These are phyloP conservation scores for Passer domesticus DNA, from an alignment of 2,113 vertebrate species.

Conservation along the genomic window DNA sequence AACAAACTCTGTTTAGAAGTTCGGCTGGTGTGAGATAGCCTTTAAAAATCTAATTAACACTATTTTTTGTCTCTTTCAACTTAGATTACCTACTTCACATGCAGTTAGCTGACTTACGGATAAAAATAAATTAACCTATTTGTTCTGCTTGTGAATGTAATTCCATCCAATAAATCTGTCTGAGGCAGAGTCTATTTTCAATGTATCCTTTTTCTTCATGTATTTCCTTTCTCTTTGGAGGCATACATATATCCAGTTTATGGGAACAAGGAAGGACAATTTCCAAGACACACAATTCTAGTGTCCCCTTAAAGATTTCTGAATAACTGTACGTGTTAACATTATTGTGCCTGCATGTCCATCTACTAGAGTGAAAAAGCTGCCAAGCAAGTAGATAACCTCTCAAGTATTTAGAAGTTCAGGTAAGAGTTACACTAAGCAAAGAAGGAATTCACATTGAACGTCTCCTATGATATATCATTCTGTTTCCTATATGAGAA, in stretches of 20 bases:
- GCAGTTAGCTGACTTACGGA: neutral
- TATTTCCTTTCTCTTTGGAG: neutral
- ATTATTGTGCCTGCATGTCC: neutral
- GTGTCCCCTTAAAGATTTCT: neutral
- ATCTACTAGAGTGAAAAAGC: neutral
- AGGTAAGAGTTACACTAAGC: neutral
- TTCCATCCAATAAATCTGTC: neutral
- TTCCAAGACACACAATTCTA: neutral
- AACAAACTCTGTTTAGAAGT: neutral
- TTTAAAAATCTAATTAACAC: constrained; percentile 38
- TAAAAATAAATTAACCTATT: constrained; percentile 27
- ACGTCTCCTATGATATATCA: neutral
- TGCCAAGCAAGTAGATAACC: neutral
- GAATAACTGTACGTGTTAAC: neutral
- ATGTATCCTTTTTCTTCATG: neutral
- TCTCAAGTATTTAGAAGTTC: neutral
- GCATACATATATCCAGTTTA: neutral
- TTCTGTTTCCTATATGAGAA: neutral
- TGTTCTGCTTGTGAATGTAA: neutral
- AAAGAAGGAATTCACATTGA: neutral
- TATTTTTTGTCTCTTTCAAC: constrained; percentile 1
- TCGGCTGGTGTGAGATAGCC: neutral
- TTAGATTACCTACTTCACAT: neutral
- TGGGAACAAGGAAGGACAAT: neutral
- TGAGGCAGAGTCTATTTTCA: neutral